These are phyloP conservation scores for Platygyra sinensis DNA, from an alignment of 64 coral and sea anemone genomes.

Conservation along the genomic window DNA sequence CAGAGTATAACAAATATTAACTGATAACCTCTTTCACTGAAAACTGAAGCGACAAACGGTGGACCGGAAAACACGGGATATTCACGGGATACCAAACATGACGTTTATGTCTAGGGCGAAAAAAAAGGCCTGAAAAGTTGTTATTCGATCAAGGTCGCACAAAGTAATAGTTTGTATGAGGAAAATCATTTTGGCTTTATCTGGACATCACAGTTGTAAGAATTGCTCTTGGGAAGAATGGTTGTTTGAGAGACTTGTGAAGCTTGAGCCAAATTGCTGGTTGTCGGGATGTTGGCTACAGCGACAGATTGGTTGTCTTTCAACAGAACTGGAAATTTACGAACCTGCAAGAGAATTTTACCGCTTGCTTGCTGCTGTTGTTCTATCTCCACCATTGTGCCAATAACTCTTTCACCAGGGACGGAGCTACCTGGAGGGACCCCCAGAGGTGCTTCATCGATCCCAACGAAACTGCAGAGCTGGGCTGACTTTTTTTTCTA, in stretches of 20 bases:
- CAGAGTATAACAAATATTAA: no score
- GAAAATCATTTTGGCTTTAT: no score
- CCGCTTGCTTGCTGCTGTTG: background rate
- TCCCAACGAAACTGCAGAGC: background rate
- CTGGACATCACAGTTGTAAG: no score
- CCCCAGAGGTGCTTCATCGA: background rate
- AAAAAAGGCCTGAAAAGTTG: background rate
- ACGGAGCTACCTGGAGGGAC: background rate
- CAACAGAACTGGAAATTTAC: slow-evolving; percentile 1
- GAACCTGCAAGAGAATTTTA: slow-evolving; percentile 7
- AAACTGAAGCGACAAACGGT: no score
- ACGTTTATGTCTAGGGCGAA: background rate
- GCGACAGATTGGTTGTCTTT: background rate
- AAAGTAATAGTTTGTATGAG: no score
- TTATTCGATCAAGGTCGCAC: no score
- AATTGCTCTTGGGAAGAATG: no score
- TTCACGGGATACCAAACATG: background rate
- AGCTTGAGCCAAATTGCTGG: background rate
- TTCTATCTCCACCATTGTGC: slow-evolving; percentile 26
- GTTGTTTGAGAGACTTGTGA: no score
- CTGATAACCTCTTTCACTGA: no score
- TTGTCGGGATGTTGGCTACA: background rate
- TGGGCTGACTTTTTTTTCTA: background rate
- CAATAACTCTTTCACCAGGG: slow-evolving; percentile 7
- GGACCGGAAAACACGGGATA: no score